A percentile compares a stretch with the other conserved stretches of the same genome.
These are phyloP conservation scores for Eupleurogrammus muticus DNA, from an alignment of 2,797 vertebrate species.

Conservation along the genomic window DNA sequence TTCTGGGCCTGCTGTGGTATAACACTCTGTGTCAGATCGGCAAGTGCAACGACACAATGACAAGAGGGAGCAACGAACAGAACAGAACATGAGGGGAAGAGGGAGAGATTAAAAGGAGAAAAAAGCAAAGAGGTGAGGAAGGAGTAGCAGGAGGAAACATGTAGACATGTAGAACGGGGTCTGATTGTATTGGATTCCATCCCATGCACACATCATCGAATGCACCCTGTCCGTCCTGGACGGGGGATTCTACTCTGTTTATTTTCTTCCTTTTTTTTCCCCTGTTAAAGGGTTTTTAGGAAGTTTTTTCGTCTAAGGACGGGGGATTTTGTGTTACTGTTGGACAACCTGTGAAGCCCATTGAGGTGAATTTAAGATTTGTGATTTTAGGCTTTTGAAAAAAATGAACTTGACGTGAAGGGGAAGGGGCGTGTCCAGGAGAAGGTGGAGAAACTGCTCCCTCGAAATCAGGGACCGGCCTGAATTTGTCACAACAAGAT, in stretches of 20 bases:
- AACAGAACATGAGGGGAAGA: constrained; percentile 65
- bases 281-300: no score
- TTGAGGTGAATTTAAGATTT: no score
- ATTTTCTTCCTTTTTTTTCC: no score
- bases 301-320: no score
- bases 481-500: constrained; percentile 58
- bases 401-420: no score
- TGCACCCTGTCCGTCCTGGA: no score
- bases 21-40: constrained; percentile 66
- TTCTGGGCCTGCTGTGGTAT: constrained; percentile 57
- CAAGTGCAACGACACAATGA: constrained; percentile 68
- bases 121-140: constrained; percentile 57
- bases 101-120: constrained; percentile 50
- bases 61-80: constrained; percentile 73
- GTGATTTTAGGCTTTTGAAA: no score
- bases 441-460: constrained; percentile 44
- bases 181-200: no score
- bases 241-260: no score
- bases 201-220: no score
- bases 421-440: constrained; percentile 57
- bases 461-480: constrained; percentile 43
- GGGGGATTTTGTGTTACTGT: no score
- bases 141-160: constrained; percentile 56
- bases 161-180: constrained; percentile 34
- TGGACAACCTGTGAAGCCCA: no score